phyloP scores from a whole-genome alignment of 2,797 vertebrate genomes.

The Labeo calbasu region DNA sequence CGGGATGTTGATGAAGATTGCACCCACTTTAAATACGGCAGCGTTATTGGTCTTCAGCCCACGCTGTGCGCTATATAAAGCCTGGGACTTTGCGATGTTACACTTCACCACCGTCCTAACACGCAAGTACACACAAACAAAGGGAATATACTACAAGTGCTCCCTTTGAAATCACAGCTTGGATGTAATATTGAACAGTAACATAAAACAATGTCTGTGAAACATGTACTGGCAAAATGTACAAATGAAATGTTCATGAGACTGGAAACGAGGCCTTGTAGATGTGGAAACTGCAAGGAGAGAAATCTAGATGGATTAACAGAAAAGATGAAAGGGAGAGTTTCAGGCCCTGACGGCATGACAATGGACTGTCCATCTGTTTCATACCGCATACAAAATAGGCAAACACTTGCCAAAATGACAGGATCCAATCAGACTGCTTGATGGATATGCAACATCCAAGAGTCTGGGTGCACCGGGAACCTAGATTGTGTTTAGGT shows the following conservation, averaged over 20 bases:
- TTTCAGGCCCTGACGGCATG: background rate
- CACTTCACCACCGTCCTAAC: slow-evolving; percentile 97
- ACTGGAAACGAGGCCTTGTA: background rate
- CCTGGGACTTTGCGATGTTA: slow-evolving; percentile 98
- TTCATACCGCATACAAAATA: background rate
- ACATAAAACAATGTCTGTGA: slow-evolving; percentile 2
- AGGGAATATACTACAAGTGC: background rate
- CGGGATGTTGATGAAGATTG: slow-evolving; percentile 98
- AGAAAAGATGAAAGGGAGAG: background rate
- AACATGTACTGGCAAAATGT: background rate
- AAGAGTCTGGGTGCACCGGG: background rate
- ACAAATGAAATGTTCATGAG: slow-evolving; percentile 12
- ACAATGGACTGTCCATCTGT: background rate
- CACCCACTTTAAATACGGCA: slow-evolving; percentile 94
- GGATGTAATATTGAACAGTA: background rate
- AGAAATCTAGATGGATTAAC: slow-evolving; percentile 10
- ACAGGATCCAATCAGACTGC: background rate
- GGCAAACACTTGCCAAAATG: slow-evolving; percentile 5
- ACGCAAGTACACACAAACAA: slow-evolving; percentile 26
- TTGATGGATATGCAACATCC: background rate
- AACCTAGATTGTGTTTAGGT: background rate
- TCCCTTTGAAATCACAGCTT: background rate
- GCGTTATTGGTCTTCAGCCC: slow-evolving; percentile 95
- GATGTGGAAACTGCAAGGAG: background rate
- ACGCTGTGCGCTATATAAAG: slow-evolving; percentile 95